phyloP scores from a whole-genome alignment of 2,113 vertebrate genomes.

The Tursiops truncatus region DNA sequence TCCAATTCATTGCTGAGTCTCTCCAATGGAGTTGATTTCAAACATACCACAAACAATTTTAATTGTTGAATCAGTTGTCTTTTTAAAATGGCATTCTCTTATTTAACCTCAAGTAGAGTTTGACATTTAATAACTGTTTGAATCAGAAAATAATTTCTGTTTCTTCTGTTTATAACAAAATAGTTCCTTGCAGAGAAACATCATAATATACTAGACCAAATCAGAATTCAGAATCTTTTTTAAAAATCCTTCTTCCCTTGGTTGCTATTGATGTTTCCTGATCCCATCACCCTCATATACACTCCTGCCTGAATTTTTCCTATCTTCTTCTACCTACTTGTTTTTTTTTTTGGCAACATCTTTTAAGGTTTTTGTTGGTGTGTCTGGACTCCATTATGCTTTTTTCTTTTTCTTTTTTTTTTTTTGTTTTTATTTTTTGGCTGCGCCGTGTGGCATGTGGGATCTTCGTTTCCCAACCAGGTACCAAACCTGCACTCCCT shows the following conservation, averaged over 20 bases:
- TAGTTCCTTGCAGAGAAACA: not conserved
- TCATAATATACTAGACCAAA: not conserved
- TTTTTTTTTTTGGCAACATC: not conserved
- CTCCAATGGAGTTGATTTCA: not conserved
- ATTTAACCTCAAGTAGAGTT: not conserved
- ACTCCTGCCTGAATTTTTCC: not conserved
- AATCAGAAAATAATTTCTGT: not conserved
- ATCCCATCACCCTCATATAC: rapidly evolving
- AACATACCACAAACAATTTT: not conserved
- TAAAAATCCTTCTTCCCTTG: not conserved
- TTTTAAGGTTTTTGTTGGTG: not conserved
- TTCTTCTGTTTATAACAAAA: not conserved
- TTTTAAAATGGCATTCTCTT: not conserved
- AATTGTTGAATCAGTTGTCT: not conserved
- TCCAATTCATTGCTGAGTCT: not conserved
- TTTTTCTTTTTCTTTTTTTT: not conserved
- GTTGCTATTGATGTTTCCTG: not conserved
- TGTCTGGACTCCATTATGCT: not conserved
- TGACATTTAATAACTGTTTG: not conserved
- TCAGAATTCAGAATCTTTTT: not conserved
- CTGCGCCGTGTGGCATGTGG: no score
- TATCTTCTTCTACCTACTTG: not conserved
- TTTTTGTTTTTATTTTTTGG: no score
- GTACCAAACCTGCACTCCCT: no score
- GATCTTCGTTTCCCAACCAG: no score